Evolutionary conservation across 1,140 invertebrate species (phyloP).

Genomic region (Caenorhabditis tropicalis): DNA sequence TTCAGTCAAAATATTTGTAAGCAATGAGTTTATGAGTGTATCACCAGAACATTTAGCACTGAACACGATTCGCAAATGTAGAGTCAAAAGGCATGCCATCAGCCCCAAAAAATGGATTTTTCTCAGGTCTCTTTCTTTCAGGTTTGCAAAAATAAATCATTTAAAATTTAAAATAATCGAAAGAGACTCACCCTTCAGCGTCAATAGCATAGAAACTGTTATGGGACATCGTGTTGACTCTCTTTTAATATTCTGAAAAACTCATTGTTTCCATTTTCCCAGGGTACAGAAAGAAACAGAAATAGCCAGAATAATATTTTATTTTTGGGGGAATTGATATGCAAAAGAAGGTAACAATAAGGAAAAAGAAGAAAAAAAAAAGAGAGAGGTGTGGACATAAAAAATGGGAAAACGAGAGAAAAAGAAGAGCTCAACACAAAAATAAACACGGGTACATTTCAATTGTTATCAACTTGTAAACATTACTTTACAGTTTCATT

Average conservation of each 20-base stretch:
- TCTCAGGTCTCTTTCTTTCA: not conserved
- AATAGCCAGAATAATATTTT: not conserved
- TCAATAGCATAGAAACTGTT: not conserved
- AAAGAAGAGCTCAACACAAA: no score
- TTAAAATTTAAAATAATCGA: not conserved
- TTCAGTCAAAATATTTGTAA: no score
- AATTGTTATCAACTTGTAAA: conserved; percentile 5
- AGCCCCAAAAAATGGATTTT: no score
- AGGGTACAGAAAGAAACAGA: not conserved
- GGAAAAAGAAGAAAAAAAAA: not conserved
- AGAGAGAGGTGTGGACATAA: no score
- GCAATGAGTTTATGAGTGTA: no score
- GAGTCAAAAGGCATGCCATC: no score
- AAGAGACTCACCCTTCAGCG: not conserved
- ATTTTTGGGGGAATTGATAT: not conserved
- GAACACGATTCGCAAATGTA: no score
- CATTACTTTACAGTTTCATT: not conserved
- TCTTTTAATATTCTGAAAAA: conserved; percentile 36
- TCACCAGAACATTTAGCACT: no score
- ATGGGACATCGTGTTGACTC: not conserved
- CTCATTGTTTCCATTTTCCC: not conserved
- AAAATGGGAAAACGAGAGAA: not conserved
- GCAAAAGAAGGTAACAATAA: not conserved
- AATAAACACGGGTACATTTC: not conserved
- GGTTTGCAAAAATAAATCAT: not conserved